Conservation (phyloP, 2,113 vertebrate species). For the Charadrius vociferus region DNA sequence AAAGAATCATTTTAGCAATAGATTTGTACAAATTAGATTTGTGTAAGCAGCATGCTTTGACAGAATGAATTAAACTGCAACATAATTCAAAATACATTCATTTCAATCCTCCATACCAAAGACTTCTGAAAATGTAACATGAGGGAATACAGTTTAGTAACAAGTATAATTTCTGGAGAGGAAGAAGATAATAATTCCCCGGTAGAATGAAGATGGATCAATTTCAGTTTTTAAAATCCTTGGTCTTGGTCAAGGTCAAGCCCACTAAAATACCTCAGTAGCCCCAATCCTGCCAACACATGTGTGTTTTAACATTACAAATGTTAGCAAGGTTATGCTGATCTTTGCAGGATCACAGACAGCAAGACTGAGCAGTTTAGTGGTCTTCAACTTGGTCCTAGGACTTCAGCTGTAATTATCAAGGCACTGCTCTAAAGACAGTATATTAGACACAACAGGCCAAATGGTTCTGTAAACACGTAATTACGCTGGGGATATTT, state of each 20-base stretch:
- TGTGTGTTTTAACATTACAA: neutral
- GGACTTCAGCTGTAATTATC: slow-evolving; percentile 22
- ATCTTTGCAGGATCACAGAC: neutral
- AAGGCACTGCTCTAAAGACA: slow-evolving; percentile 47
- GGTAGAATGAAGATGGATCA: neutral
- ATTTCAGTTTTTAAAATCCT: slow-evolving; percentile 22
- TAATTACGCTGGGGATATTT: neutral
- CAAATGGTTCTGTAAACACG: slow-evolving; percentile 37
- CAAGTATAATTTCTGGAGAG: neutral
- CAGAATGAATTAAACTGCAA: slow-evolving; percentile 49
- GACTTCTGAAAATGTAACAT: neutral
- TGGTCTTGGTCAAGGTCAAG: neutral
- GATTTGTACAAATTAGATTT: slow-evolving; percentile 44
- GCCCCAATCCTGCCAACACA: neutral
- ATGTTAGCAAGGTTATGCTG: neutral
- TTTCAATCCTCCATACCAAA: slow-evolving; percentile 43
- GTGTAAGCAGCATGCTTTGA: slow-evolving; percentile 64
- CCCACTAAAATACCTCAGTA: neutral
- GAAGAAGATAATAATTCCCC: slow-evolving; percentile 4
- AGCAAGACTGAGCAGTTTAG: slow-evolving; percentile 24
- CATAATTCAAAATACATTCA: slow-evolving; percentile 47
- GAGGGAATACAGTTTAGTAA: slow-evolving; percentile 1
- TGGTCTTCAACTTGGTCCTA: slow-evolving; percentile 30
- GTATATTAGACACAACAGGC: neutral
- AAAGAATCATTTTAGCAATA: slow-evolving; percentile 57